Percentiles rank a stretch among this genome's conserved stretches.
Evolutionary conservation across 2,797 vertebrate species (phyloP).

Genomic region (Sebastes cheni): DNA sequence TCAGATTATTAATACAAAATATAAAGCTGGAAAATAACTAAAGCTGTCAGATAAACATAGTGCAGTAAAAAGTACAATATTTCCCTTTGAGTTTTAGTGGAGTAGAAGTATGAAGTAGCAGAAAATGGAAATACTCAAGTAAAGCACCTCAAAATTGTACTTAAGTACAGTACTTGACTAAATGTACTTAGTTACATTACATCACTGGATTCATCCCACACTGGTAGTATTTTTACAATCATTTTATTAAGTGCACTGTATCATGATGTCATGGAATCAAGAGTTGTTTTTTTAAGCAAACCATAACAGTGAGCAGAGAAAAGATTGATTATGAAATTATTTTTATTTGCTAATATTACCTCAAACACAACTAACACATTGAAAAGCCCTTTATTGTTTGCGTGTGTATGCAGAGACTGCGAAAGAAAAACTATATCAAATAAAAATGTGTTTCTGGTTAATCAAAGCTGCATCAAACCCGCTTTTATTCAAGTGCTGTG

Average conservation of each 20-base stretch:
- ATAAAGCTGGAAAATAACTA: no score
- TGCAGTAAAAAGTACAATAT: no score
- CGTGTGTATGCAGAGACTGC: background rate
- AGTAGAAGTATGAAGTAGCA: no score
- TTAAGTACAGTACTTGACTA: no score
- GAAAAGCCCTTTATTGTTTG: conserved; percentile 26
- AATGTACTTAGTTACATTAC: no score
- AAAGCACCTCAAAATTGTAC: no score
- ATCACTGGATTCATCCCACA: background rate
- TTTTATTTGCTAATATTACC: background rate
- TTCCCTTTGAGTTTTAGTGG: no score
- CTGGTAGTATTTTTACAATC: conserved; percentile 2
- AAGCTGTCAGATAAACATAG: no score
- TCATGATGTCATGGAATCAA: conserved; percentile 9
- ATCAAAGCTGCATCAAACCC: conserved; percentile 4
- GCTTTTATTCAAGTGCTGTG: conserved; percentile 4
- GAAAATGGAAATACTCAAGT: no score
- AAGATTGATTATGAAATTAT: conserved; percentile 7
- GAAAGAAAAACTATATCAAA: background rate
- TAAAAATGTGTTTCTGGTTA: conserved; percentile 19
- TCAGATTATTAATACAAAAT: no score
- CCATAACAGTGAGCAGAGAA: background rate
- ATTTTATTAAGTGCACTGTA: conserved; percentile 61
- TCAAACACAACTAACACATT: background rate
- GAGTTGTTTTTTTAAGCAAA: background rate